phyloP scores from a whole-genome alignment of 1,140 invertebrate genomes.

The Drosophila navojoa region DNA sequence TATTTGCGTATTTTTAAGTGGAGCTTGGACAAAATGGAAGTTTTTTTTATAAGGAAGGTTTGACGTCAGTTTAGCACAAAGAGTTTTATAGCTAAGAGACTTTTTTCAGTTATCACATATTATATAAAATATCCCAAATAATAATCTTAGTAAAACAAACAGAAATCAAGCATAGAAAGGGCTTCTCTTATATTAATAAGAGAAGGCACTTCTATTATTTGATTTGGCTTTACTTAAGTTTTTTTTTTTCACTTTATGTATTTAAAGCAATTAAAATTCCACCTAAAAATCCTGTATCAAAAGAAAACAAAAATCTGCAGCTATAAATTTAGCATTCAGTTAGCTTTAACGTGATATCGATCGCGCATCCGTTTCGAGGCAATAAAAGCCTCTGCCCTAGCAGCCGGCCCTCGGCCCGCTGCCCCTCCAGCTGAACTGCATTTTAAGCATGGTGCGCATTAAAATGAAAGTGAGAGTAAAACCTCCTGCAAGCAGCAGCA shows the following conservation, averaged over 20 bases:
- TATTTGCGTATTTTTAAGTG: constrained; percentile 32
- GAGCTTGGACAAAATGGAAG: constrained; percentile 15
- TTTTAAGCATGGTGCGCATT: constrained; percentile 24
- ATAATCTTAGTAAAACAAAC: too few species aligned
- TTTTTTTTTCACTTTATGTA: too few species aligned
- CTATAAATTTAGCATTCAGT: neutral
- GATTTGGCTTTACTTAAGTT: too few species aligned
- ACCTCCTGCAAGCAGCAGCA: constrained; percentile 19
- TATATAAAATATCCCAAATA: too few species aligned
- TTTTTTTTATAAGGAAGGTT: too few species aligned
- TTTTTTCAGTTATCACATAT: too few species aligned
- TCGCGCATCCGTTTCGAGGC: constrained; percentile 55
- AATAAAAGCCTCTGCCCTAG: constrained; percentile 16
- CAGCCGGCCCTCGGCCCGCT: neutral
- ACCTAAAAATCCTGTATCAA: neutral
- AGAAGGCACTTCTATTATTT: too few species aligned
- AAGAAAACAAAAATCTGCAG: neutral
- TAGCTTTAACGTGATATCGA: neutral
- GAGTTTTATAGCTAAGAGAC: too few species aligned
- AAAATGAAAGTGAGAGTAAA: constrained; percentile 72
- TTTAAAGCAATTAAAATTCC: too few species aligned
- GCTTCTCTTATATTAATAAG: too few species aligned
- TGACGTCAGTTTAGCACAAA: too few species aligned
- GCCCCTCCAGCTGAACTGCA: constrained; percentile 1
- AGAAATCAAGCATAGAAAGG: too few species aligned